Evolutionary conservation across 2,888 invertebrate species (phyloP), one percentile per base, ranked within the genome.

Genomic region (Cryptops parisi): DNA sequence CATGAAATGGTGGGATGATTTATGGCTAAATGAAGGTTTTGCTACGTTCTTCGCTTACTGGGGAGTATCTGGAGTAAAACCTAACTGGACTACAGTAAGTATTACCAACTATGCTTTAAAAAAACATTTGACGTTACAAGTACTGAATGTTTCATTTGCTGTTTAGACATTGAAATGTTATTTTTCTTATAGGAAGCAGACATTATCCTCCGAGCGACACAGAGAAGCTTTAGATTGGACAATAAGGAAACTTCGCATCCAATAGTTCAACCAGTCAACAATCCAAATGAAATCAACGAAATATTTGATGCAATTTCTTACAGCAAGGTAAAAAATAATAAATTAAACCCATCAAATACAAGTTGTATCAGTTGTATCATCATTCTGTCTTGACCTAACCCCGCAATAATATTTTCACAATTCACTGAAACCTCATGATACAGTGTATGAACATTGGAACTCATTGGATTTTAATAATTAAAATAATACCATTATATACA

Each of bases 231-330:
- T 57, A 71, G 71, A 15, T 72, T 79, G 1, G 94, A 96, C 65
- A 78, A 85, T 0, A 82, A 83, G 47, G 67, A 82, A 3, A 84
- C 82, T 49, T 88, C 93, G 1, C 93, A 93, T 72, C 87, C 94
- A 0, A 90, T 96, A 57, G 82, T 90, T 5, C 83, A 86, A 66
- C 77, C 76, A 0, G 91, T 93, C 17, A 74, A 76, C 25, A 84
- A 85, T 58, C 91, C 93, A 0, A 82, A 84, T 65, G 81, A 94
- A 72, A 93, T 96, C 53, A 88, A 85, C 0, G 83, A 88, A 59
- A 81, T 91, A 53, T 94, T 94, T 66, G 93, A 94, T 67, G 70
- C 77, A 0, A 93, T 96, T 57, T 87, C 91, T 0, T 96, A 96
- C 64, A 80, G 78, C 58, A 94, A 94, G 76, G 88, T 85, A 67